Percentiles rank a stretch among this genome's conserved stretches.
Evolutionary conservation across 2,797 vertebrate species (phyloP).

Genomic region (Prunella strophiata): DNA sequence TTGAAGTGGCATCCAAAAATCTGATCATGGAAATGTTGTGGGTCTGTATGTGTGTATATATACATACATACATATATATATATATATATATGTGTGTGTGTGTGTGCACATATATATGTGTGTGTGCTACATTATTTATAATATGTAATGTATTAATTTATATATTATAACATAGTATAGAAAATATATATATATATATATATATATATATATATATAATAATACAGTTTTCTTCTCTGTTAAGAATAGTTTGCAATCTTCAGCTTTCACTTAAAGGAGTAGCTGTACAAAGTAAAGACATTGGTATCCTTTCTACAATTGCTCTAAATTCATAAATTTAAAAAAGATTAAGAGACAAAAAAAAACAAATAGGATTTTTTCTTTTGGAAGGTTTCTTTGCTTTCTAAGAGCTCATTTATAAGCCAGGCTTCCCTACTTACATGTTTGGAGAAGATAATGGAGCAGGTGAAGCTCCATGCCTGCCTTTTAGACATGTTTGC

Average conservation of each 20-base stretch:
- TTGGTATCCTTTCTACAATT: neutral
- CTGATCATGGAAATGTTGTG: neutral
- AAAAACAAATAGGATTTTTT: rapidly evolving
- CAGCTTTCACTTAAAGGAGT: neutral
- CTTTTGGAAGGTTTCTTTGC: neutral
- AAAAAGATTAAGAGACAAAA: neutral
- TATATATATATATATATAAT: neutral
- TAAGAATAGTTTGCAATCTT: neutral
- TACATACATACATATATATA: rapidly evolving
- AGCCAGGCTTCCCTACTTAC: neutral
- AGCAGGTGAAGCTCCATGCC: rapidly evolving
- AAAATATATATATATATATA: neutral
- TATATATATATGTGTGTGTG: rapidly evolving
- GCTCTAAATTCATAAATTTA: neutral
- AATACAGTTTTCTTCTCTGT: neutral
- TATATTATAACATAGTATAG: neutral
- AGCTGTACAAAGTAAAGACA: neutral
- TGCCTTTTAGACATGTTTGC: neutral
- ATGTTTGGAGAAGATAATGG: neutral
- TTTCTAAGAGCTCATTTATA: neutral
- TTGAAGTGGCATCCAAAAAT: neutral
- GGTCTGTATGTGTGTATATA: rapidly evolving
- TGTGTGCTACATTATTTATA: neutral
- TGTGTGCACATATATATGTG: neutral
- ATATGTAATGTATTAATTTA: too few species aligned